Percentiles rank a stretch among this genome's conserved stretches.
phyloP scores from a whole-genome alignment of 2,797 vertebrate genomes.

The Gorsachius magnificus region DNA sequence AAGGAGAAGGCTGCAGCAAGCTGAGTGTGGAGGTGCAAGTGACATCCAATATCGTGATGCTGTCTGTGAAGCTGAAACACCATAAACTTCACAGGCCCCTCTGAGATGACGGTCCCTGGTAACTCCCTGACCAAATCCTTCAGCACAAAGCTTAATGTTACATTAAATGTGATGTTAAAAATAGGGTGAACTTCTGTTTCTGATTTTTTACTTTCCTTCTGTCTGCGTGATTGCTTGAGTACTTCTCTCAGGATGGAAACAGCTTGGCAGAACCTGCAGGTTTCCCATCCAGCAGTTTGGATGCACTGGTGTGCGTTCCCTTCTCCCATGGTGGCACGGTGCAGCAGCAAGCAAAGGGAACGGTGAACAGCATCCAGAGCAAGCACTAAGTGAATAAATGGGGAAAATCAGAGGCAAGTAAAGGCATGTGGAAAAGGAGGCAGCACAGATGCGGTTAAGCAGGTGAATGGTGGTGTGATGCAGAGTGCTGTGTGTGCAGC shows the following conservation, averaged over 20 bases:
- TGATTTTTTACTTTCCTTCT: not conserved
- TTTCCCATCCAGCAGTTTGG: not conserved
- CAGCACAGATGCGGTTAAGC: not conserved
- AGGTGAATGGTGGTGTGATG: not conserved
- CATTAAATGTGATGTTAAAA: not conserved
- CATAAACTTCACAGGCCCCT: not conserved
- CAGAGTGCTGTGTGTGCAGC: not conserved
- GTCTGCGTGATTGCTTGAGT: not conserved
- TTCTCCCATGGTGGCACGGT: not conserved
- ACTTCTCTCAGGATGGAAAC: not conserved
- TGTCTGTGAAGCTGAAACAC: not conserved
- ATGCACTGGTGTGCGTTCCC: accelerated
- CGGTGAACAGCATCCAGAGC: not conserved
- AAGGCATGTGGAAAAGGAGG: not conserved
- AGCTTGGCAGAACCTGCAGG: not conserved
- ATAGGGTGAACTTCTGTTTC: not conserved
- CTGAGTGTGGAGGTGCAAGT: not conserved
- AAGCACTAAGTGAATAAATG: not conserved
- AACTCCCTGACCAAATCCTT: not conserved
- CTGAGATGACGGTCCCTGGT: not conserved
- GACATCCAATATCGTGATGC: not conserved
- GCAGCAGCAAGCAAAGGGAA: not conserved
- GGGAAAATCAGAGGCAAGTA: not conserved
- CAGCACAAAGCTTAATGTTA: not conserved
- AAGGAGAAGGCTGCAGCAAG: conserved; percentile 15